These are phyloP conservation scores for Dryocosmus kuriphilus DNA, from an alignment of 2,888 invertebrate species.

Conservation along the genomic window DNA sequence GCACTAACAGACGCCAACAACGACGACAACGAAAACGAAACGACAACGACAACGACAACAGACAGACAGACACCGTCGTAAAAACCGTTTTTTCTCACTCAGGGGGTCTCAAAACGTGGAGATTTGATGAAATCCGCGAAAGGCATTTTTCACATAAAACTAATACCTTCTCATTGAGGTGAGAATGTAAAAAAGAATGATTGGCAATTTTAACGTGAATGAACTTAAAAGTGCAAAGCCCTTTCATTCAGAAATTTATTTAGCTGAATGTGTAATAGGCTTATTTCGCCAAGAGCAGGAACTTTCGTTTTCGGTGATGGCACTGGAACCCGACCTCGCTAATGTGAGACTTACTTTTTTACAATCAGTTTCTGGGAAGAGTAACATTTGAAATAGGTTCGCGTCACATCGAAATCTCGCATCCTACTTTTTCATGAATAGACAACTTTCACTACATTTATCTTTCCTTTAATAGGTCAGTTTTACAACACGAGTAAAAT, in stretches of 20 bases:
- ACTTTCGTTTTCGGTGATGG: slow-evolving; percentile 7
- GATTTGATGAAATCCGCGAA: no score
- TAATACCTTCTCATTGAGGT: no score
- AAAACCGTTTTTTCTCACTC: no score
- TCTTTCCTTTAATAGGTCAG: slow-evolving; percentile 6
- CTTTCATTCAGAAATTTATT: background rate
- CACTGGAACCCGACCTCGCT: slow-evolving; percentile 22
- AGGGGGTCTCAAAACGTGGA: no score
- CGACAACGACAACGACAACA: background rate
- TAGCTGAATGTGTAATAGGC: background rate
- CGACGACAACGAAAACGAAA: no score
- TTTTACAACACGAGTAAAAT: background rate
- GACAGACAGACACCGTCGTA: no score
- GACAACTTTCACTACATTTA: slow-evolving; percentile 19
- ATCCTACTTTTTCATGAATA: slow-evolving; percentile 13
- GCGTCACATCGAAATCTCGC: background rate
- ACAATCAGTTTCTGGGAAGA: background rate
- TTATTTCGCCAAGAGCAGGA: background rate
- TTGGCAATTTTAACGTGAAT: background rate
- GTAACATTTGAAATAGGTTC: slow-evolving; percentile 1
- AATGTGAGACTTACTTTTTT: background rate
- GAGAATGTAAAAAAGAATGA: no score
- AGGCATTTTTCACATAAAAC: no score
- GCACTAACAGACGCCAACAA: no score
- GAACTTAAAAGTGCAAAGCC: background rate